Evolutionary conservation across 2,113 vertebrate genomes (phyloP), one percentile per base, ranked within the genome.

Genomic region (Rhagologus leucostigma): DNA sequence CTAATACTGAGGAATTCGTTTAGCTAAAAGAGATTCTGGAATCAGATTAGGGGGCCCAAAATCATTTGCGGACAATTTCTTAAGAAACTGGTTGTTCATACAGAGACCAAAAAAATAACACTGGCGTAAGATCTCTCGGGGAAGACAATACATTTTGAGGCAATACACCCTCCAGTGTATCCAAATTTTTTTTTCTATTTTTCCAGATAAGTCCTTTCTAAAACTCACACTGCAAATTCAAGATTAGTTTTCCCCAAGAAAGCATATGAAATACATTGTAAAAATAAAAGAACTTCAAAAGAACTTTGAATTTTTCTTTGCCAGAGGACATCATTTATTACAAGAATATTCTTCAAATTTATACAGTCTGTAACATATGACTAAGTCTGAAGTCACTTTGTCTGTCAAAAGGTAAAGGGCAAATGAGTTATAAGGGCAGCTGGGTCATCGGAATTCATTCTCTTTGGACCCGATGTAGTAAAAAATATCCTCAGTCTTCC

Each of bases 361-460:
- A 90, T 53, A 75, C 47, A 77, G 39, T 44, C 81, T 94, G 53
- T 91, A 93, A 92, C 62, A 74, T 69, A 62, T 42, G 57, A 91
- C 90, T 89, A 91, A 95, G 62, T 79, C 68, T 83, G 70, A 96
- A 95, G 87, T 96, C 77, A 92, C 64, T 90, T 92, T 86, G 17
- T 87, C 87, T 94, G 89, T 90, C 88, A 89, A 89, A 93, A 93
- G 82, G 88, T 93, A 96, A 97, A 97, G 94, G 90, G 76, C 89
- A 94, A 91, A 65, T 84, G 84, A 97, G 82, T 90, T 95, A 84
- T 89, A 93, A 93, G 75, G 76, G 74, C 78, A 96, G 33, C 37
- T 84, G 37, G 91, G 88, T 86, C 90, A 95, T 92, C 60, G 67
- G 63, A 83, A 87, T 67, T 67, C 11, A 2, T 77, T 88, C 74